phyloP scores from a whole-genome alignment of 30 jellyfish, hydroid and myxozoan species.

The Turritopsis dohrnii region DNA sequence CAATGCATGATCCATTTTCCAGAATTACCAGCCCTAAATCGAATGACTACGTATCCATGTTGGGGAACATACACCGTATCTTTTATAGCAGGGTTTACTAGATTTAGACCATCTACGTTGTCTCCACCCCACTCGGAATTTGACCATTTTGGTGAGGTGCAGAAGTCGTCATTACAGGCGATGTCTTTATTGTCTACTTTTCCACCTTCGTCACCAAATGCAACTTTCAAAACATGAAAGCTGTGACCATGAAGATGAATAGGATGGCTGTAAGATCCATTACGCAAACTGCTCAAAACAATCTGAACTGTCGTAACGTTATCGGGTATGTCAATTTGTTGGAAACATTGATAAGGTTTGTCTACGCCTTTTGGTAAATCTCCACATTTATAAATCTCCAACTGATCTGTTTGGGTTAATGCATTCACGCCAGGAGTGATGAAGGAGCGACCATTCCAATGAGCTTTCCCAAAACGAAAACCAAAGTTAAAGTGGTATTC shows the following conservation, averaged over 20 bases:
- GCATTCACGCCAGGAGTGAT: constrained; percentile 73
- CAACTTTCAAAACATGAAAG: constrained; percentile 63
- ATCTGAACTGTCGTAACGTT: constrained; percentile 50
- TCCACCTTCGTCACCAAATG: constrained; percentile 65
- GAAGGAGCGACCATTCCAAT: constrained; percentile 72
- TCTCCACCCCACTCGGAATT: constrained; percentile 46
- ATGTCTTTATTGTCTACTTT: constrained; percentile 37
- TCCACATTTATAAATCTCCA: constrained; percentile 63
- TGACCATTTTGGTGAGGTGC: constrained; percentile 74
- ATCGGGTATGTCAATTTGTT: constrained; percentile 58
- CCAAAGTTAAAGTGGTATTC: constrained; percentile 66
- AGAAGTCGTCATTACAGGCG: constrained; percentile 66
- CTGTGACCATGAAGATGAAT: constrained; percentile 40
- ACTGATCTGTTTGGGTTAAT: constrained; percentile 62
- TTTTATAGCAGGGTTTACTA: constrained; percentile 64
- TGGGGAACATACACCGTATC: constrained; percentile 70
- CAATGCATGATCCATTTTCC: neutral
- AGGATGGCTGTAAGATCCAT: constrained; percentile 76
- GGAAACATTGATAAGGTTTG: constrained; percentile 58
- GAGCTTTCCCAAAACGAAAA: constrained; percentile 61
- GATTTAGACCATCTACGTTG: constrained; percentile 64
- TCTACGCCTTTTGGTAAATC: constrained; percentile 55
- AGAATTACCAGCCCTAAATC: neutral
- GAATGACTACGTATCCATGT: neutral
- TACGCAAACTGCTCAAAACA: constrained; percentile 66